Evolutionary conservation across 2,797 vertebrate species (phyloP).

Genomic region (Megalops cyprinoides): DNA sequence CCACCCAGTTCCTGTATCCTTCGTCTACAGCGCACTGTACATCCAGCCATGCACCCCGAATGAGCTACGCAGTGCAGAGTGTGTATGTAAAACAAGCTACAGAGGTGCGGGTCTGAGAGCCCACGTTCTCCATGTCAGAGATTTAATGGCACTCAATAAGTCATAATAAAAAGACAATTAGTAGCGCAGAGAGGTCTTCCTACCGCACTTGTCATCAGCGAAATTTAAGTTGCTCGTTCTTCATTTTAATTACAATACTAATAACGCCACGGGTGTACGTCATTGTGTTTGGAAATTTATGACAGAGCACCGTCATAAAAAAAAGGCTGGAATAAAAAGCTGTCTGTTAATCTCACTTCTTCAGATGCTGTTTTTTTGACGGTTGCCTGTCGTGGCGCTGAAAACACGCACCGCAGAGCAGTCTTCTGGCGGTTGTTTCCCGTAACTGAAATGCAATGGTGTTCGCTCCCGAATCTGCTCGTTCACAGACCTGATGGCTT

Average conservation of each 20-base stretch:
- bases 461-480: not conserved
- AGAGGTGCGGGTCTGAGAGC: not conserved
- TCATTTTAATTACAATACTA: conserved; percentile 35
- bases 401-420: not conserved
- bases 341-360: conserved; percentile 1
- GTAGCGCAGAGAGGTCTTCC: conserved; percentile 1
- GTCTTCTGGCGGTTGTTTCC: not conserved
- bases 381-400: not conserved
- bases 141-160: conserved; percentile 30
- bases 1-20: too few relatives aligned
- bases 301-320: not conserved
- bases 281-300: conserved; percentile 27
- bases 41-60: not conserved
- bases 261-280: conserved; percentile 12
- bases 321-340: not conserved
- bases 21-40: not conserved
- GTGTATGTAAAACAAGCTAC: not conserved
- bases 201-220: conserved; percentile 23
- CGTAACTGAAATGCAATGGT: not conserved
- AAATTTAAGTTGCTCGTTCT: conserved; percentile 30
- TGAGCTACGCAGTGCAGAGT: not conserved
- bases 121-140: conserved; percentile 1
- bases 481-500: not conserved
- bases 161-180: conserved; percentile 36
- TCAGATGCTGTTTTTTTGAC: not conserved